Evolutionary conservation across 1,140 invertebrate species (phyloP).

Genomic region (Pantala flavescens): DNA sequence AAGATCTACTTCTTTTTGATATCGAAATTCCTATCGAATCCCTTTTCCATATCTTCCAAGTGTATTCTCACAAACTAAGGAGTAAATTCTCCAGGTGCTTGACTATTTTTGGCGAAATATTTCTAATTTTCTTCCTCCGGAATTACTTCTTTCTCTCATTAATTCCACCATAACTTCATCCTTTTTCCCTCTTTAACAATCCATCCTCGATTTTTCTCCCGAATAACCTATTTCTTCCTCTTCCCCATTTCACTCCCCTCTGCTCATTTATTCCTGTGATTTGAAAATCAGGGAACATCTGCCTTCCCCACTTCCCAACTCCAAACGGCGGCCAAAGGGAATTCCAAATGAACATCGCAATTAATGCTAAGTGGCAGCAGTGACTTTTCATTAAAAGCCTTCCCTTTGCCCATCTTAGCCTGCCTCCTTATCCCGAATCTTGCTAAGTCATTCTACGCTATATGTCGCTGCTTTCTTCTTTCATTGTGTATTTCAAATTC

Average conservation of each 20-base stretch:
- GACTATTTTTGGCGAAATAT: no score
- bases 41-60: no score
- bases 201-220: background rate
- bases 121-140: no score
- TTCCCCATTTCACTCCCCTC: background rate
- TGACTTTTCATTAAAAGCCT: conserved; percentile 21
- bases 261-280: conserved; percentile 2
- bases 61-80: no score
- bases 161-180: no score
- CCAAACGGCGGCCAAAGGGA: conserved; percentile 18
- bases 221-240: background rate
- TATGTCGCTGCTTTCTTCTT: no score
- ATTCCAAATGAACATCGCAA: conserved; percentile 23
- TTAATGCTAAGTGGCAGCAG: conserved; percentile 23
- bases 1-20: no score
- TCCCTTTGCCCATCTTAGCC: conserved; percentile 11
- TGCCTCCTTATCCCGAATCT: conserved; percentile 12
- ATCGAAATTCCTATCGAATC: no score
- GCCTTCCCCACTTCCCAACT: background rate
- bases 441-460: no score
- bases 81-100: no score
- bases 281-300: conserved; percentile 6
- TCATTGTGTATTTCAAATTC: no score
- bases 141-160: no score
- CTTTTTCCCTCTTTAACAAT: background rate